phyloP scores from a whole-genome alignment of 2,113 vertebrate species.

The Nipponia nippon region DNA sequence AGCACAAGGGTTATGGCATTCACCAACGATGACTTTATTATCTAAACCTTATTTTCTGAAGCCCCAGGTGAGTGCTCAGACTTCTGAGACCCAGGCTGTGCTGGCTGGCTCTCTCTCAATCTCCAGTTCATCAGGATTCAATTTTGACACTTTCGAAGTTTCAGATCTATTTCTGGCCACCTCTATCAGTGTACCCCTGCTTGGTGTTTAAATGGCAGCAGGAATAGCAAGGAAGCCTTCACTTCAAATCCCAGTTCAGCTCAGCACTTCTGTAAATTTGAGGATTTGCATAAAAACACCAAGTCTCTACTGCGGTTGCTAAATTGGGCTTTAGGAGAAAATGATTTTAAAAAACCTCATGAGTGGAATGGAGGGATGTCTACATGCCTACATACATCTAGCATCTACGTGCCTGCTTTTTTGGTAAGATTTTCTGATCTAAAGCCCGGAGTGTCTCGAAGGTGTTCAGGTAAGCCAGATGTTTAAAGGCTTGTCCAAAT shows the following conservation, averaged over 20 bases:
- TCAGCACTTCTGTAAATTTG: slow-evolving; percentile 23
- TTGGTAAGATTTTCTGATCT: neutral
- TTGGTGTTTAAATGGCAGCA: neutral
- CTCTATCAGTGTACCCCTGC: neutral
- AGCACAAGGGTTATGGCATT: neutral
- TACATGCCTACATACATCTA: neutral
- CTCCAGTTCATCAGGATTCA: neutral
- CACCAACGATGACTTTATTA: neutral
- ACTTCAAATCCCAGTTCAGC: neutral
- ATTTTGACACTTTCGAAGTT: neutral
- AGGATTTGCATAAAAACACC: slow-evolving; percentile 21
- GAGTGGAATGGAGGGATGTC: neutral
- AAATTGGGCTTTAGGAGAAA: neutral
- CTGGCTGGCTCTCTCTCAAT: neutral
- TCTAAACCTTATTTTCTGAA: neutral
- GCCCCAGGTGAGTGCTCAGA: neutral
- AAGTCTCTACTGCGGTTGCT: neutral
- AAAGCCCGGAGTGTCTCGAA: neutral
- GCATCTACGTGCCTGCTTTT: neutral
- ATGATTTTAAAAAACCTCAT: neutral
- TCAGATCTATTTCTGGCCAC: neutral
- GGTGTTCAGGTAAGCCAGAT: neutral
- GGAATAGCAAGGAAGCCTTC: slow-evolving; percentile 4
- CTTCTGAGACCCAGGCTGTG: neutral
- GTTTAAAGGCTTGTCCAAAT: neutral